Evolutionary conservation across 1,140 invertebrate species (phyloP), one percentile per base, ranked within the genome.

Genomic region (Panagrolaimus sp.): DNA sequence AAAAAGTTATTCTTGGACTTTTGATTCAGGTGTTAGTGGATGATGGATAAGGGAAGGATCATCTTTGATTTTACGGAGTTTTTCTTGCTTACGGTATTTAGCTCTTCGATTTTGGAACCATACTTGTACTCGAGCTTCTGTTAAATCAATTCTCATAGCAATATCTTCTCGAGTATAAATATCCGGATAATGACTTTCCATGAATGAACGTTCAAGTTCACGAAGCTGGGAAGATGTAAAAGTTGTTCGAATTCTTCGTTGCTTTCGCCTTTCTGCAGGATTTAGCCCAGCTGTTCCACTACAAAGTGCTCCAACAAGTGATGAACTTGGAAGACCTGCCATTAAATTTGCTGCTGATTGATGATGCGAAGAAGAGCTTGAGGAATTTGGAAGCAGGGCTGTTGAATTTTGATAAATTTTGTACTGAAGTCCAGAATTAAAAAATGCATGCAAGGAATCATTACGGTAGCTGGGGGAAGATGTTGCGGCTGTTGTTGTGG

Each of bases 111-210:
- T 68, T 73, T 86, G 85, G 72, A 86, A 86, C 85, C 85, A 86
- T 13, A 97, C 95, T 89, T 98, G 95, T 31, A 98, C 95, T 85
- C 95, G 87, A 20, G 95, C 95, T 86, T 98, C 95, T 8, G 95
- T 97, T 66, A 98, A 88, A 85, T 97, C 93, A 75, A 96, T 94
- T 85, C 94, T 93, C 89, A 95, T 92, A 31, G 94, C 95, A 72
- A 98, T 95, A 85, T 98, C 95, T 84, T 98, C 95, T 73, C 95
- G 87, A 16, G 93, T 96, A 84, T 97, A 97, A 51, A 98, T 97
- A 85, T 98, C 95, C 13, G 95, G 95, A 86, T 98, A 98, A 84
- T 98, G 95, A 7, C 94, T 97, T 84, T 96, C 93, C 72, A 86
- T 84, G 85, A 97, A 98, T 70, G 93, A 92, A 81, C 92, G 87